Evolutionary conservation across 2,113 vertebrate genomes (phyloP), one percentile per base, ranked within the genome.

Genomic region (Eclectus roratus): DNA sequence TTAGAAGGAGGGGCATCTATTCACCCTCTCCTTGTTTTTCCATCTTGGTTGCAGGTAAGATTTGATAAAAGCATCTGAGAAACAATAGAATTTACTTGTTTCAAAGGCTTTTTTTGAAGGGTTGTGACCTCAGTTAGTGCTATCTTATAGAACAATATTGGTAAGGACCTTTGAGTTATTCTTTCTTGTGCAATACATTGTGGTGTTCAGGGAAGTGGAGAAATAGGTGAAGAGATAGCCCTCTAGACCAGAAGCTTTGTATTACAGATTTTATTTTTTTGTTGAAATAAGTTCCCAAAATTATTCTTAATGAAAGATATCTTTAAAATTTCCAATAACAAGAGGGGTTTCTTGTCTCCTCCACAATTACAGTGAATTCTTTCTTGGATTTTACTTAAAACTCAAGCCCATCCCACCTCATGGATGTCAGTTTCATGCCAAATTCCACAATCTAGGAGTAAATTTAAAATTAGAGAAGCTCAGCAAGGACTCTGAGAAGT

Each of bases 11-110:
- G 53, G 81, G 13, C 21, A 53, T 58, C 21, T 73, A 3, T 72
- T 53, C 4, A 6, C 14, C 21, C 1, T 71, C 10, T 77, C 35
- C 52, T 76, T 63, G 13, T 81, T 82, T 17, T 68, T 68, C 31
- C 31, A 12, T 88, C 35, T 50, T 88, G 8, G 60, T 91, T 96
- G 60, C 52, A 79, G 88, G 70, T 70, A 83, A 80, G 82, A 64
- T 86, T 80, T 96, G 91, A 89, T 94, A 93, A 96, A 94, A 97
- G 65, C 70, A 85, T 91, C 88, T 96, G 94, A 96, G 91, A 94
- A 94, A 90, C 71, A 95, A 68, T 70, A 87, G 23, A 68, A 92
- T 87, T 83, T 82, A 73, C 18, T 63, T 77, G 17, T 49, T 80
- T 47, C 86, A 89, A 95, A 81, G 77, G 35, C 58, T 43, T 60